Percentiles rank a stretch among this genome's conserved stretches.
Evolutionary conservation across 2,888 invertebrate genomes (phyloP).

Genomic region (Ectropis crepuscularia): DNA sequence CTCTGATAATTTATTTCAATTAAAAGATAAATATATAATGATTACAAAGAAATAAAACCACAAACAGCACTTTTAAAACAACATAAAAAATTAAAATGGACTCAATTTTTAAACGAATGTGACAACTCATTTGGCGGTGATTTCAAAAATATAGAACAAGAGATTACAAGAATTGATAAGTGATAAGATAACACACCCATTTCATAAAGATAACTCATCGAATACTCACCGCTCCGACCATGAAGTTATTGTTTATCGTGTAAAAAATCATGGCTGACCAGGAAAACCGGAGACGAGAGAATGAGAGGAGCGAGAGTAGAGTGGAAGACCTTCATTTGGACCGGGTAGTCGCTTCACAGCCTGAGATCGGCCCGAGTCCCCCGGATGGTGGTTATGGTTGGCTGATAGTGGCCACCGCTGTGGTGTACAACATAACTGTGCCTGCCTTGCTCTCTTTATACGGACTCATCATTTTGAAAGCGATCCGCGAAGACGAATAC

Average conservation of each 20-base stretch:
- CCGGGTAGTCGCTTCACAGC: slow-evolving; percentile 85
- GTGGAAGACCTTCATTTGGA: slow-evolving; percentile 81
- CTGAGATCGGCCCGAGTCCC: slow-evolving; percentile 87
- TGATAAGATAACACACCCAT: slow-evolving; percentile 80
- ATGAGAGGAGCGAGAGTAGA: slow-evolving; percentile 55
- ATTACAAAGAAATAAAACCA: no score
- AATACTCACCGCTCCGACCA: slow-evolving; percentile 62
- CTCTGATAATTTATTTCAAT: no score
- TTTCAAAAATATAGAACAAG: slow-evolving; percentile 74
- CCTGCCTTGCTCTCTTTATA: slow-evolving; percentile 83
- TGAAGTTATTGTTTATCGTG: slow-evolving; percentile 68
- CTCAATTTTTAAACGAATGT: slow-evolving; percentile 6
- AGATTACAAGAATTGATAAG: slow-evolving; percentile 74
- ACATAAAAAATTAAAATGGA: no score
- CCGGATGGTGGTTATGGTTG: slow-evolving; percentile 89
- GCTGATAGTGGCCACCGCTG: slow-evolving; percentile 85
- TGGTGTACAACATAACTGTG: slow-evolving; percentile 86
- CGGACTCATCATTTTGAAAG: slow-evolving; percentile 82
- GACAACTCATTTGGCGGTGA: slow-evolving; percentile 58
- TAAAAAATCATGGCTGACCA: slow-evolving; percentile 65
- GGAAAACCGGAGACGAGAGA: slow-evolving; percentile 47
- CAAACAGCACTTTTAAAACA: no score
- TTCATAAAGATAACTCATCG: slow-evolving; percentile 67
- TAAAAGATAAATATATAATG: no score
- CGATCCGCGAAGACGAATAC: slow-evolving; percentile 76